phyloP scores from a whole-genome alignment of 2,113 vertebrate genomes.

The Lasiurus cinereus region DNA sequence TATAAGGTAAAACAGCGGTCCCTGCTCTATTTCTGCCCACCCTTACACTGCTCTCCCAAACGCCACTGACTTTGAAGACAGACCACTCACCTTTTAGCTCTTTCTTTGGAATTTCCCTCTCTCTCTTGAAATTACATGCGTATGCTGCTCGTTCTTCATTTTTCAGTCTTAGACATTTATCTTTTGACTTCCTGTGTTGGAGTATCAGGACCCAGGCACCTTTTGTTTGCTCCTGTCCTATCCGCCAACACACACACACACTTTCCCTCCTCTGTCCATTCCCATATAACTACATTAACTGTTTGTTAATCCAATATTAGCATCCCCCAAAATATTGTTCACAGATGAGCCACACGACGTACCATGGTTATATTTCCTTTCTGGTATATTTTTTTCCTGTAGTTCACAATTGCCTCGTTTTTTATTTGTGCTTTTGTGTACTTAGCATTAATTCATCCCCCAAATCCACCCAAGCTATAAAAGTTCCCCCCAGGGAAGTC shows the following conservation, averaged over 20 bases:
- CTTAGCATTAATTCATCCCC: neutral
- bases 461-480: neutral
- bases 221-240: neutral
- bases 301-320: conserved; percentile 13
- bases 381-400: neutral
- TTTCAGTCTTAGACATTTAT: neutral
- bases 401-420: neutral
- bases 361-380: neutral
- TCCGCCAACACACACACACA: neutral
- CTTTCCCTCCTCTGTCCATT: neutral
- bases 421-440: neutral
- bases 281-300: neutral
- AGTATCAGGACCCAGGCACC: neutral
- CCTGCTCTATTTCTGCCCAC: neutral
- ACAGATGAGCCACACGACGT: neutral
- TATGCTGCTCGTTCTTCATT: neutral
- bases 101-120: neutral
- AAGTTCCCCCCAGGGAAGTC: neutral
- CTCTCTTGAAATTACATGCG: neutral
- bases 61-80: neutral
- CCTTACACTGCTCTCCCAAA: neutral
- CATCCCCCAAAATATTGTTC: neutral
- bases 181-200: neutral
- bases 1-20: neutral
- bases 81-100: neutral